Conservation (phyloP, 2,797 vertebrate species). For the Alca torda region DNA sequence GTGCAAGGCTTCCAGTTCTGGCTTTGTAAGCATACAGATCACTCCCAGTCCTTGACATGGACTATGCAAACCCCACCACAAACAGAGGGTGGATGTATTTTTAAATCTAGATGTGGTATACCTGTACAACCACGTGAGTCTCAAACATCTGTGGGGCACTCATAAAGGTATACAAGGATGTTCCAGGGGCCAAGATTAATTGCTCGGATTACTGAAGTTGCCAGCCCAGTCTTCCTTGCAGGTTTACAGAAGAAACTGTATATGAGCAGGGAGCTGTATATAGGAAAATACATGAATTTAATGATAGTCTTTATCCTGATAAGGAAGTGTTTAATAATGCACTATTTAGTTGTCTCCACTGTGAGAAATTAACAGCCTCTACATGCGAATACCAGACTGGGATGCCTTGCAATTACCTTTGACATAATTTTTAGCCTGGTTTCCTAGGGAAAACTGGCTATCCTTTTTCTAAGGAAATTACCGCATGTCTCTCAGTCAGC, state of each 20-base stretch:
- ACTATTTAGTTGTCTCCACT: neutral
- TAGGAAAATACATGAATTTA: neutral
- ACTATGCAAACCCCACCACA: neutral
- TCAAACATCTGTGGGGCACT: neutral
- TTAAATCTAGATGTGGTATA: neutral
- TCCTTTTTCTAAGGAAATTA: neutral
- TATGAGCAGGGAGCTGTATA: neutral
- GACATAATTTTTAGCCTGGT: neutral
- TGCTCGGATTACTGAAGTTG: neutral
- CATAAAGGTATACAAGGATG: neutral
- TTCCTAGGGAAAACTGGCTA: neutral
- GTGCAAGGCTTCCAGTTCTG: neutral
- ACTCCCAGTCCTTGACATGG: neutral
- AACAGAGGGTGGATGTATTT: neutral
- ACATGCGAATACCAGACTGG: neutral
- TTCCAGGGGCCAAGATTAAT: neutral
- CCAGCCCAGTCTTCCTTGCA: neutral
- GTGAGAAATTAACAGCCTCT: neutral
- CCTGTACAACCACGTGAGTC: neutral
- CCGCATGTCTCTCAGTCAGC: neutral
- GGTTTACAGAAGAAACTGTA: neutral
- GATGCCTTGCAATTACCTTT: neutral
- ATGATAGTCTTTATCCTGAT: neutral
- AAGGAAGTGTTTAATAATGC: neutral
- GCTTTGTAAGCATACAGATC: neutral